Evolutionary conservation across 2,113 vertebrate species (phyloP).

Genomic region (Limnothrissa miodon): DNA sequence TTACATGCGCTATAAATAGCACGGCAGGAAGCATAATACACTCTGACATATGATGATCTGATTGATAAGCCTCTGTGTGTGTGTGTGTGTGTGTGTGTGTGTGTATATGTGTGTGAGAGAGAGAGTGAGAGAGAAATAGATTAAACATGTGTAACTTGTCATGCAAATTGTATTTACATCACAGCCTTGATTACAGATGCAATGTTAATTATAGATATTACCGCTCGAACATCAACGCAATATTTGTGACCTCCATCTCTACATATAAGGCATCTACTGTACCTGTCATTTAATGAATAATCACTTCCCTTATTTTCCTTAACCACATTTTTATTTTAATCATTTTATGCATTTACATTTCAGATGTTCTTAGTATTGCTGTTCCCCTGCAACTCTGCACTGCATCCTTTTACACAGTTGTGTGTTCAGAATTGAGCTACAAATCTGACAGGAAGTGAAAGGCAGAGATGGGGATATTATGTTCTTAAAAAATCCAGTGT

Average conservation of each 20-base stretch:
- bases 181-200: background rate
- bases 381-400: background rate
- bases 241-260: too few relatives aligned
- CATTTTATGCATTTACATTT: too few relatives aligned
- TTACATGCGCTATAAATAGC: conserved; percentile 43
- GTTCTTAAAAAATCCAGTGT: too few relatives aligned
- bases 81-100: conserved; percentile 26
- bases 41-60: conserved; percentile 31
- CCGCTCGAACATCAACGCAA: background rate
- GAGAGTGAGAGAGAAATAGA: background rate
- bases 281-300: too few relatives aligned
- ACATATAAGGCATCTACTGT: too few relatives aligned
- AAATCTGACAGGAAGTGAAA: background rate
- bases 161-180: background rate
- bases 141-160: background rate
- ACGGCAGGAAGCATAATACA: conserved; percentile 32
- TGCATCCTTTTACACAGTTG: background rate
- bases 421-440: background rate
- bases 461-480: background rate
- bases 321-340: background rate
- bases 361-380: too few relatives aligned
- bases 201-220: background rate
- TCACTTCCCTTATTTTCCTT: background rate
- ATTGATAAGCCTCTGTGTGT: background rate
- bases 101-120: background rate